Evolutionary conservation across 2,113 vertebrate species (phyloP), one percentile per base, ranked within the genome.

Genomic region (Anolis carolinensis): DNA sequence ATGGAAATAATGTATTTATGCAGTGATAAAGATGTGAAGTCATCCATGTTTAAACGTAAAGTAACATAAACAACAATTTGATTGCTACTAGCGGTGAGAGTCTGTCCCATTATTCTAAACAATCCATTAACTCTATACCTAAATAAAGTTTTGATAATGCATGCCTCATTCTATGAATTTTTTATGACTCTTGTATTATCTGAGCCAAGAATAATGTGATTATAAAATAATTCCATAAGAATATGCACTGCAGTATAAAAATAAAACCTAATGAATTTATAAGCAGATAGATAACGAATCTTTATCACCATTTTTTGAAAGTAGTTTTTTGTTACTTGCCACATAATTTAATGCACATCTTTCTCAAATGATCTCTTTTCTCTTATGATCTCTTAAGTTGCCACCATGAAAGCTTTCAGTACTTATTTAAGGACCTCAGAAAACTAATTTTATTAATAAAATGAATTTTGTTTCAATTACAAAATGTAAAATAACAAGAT

Each of bases 131-230:
- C 90, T 85, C 91, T 92, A 92, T 83, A 95, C 81, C 93, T 93
- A 94, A 93, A 94, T 93, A 95, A 95, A 96, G 92, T 92, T 95
- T 96, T 94, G 94, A 94, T 94, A 92, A 93, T 80, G 89, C 91
- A 90, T 89, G 95, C 91, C 94, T 94, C 92, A 93, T 96, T 94
- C 93, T 93, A 95, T 94, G 94, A 95, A 93, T 93, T 95, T 44
- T 96, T 96, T 96, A 96, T 94, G 95, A 94, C 93, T 95, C 94
- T 94, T 93, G 87, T 94, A 93, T 94, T 95, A 92, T 95, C 93
- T 94, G 91, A 95, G 92, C 91, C 94, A 95, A 95, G 90, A 96
- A 95, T 96, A 95, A 95, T 90, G 89, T 93, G 92, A 95, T 94
- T 95, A 95, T 92, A 94, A 93, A 62, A 93, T 86, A 90, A 89